Evolutionary conservation across 2,797 vertebrate genomes (phyloP).

Genomic region (Mormyrops attenuatus): DNA sequence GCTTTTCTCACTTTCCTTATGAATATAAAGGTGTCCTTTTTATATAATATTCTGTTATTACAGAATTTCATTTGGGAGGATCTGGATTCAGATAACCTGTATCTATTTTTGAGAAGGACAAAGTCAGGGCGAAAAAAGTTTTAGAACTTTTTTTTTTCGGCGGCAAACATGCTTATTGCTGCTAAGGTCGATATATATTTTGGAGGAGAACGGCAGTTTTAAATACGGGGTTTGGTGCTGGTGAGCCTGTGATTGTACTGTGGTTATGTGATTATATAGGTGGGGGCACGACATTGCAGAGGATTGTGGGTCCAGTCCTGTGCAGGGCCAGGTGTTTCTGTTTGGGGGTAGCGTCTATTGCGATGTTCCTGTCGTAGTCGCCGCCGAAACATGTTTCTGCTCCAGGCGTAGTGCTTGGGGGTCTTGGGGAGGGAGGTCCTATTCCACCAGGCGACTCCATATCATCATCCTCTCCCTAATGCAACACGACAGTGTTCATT

Average conservation of each 20-base stretch:
- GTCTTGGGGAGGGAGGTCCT: background rate
- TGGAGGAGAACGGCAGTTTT: background rate
- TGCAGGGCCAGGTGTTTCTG: background rate
- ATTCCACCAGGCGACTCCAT: conserved; percentile 27
- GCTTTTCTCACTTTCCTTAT: conserved; percentile 23
- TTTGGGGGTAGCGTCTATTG: background rate
- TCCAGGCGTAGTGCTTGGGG: conserved; percentile 28
- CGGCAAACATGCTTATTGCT: background rate
- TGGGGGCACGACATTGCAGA: background rate
- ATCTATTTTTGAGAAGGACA: background rate
- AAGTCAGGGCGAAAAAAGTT: background rate
- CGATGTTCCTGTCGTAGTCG: background rate
- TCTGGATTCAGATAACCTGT: conserved; percentile 32
- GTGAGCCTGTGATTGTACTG: background rate
- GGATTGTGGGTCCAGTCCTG: background rate
- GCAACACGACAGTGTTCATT: conserved; percentile 33
- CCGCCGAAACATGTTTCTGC: background rate
- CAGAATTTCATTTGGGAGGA: conserved; percentile 28
- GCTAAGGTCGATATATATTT: background rate
- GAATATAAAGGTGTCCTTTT: conserved; percentile 19
- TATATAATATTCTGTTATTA: conserved; percentile 19
- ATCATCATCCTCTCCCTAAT: conserved; percentile 34
- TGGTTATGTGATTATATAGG: background rate
- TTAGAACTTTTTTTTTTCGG: background rate
- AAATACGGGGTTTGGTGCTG: background rate